These are phyloP conservation scores for Eilema caniola DNA, from an alignment of 2,888 invertebrate genomes.

Conservation along the genomic window DNA sequence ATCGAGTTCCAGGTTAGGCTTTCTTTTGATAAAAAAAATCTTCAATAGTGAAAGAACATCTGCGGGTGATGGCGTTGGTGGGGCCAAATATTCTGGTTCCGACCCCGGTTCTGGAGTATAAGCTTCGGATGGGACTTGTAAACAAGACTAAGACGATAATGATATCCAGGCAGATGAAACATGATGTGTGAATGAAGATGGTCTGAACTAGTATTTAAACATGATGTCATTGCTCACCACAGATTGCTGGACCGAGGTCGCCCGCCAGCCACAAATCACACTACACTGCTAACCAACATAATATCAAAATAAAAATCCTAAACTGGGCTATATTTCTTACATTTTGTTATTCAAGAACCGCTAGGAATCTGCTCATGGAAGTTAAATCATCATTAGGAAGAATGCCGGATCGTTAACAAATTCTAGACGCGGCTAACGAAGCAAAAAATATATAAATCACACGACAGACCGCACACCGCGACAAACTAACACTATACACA, in stretches of 20 bases:
- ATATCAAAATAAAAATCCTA: not conserved
- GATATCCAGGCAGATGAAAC: too few species aligned
- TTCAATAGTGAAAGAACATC: too few species aligned
- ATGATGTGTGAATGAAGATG: too few species aligned
- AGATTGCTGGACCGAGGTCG: not conserved
- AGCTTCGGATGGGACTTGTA: too few species aligned
- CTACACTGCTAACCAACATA: not conserved
- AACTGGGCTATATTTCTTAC: constrained; percentile 5
- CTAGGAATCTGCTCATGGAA: constrained; percentile 9
- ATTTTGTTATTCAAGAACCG: constrained; percentile 9
- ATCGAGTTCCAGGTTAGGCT: too few species aligned
- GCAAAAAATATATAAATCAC: constrained; percentile 27
- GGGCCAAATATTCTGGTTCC: too few species aligned
- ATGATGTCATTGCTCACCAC: not conserved
- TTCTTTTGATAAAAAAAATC: too few species aligned
- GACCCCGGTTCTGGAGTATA: too few species aligned
- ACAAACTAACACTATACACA: not conserved
- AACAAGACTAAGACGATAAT: too few species aligned
- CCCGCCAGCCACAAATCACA: not conserved
- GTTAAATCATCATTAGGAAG: constrained; percentile 29
- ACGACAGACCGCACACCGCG: constrained; percentile 32
- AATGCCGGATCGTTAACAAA: constrained; percentile 20
- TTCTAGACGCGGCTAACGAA: constrained; percentile 25
- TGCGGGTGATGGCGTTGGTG: too few species aligned
- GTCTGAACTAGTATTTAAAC: not conserved